Base-by-base conservation (phyloP, 2,797 vertebrate species). In the Siniperca undulata region DNA sequence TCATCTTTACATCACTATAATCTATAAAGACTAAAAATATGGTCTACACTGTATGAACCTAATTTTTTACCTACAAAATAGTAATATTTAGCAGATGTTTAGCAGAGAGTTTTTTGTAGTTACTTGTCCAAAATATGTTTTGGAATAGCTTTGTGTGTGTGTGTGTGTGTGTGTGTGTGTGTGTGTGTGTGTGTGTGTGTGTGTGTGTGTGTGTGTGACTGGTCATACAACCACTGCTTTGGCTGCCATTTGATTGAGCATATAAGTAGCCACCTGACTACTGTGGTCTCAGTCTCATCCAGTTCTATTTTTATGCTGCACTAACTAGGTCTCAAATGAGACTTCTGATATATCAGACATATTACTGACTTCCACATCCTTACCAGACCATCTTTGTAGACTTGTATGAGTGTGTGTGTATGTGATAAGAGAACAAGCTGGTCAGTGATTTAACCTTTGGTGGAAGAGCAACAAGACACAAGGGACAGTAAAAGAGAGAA, bases 321-420 rank as follows among this genome's bases (percentile, higher is more conserved):
- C 14, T 64, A 80, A 76, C 36, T 42, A 48, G 48, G 70, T 61
- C 58, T 72, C 7, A 64, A 88, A 86, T 78, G 48, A 84, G 58
- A 70, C 52, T 44, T 13, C 52, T 70, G 59, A 81, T 75, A 83
- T 67, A 70, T 60, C 74, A 59, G 65, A 58, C 56, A 72, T 61
- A 64, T 71, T 30, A 65, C 46, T 30, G 48, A 27, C 50, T 64
- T 82, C 9, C 42, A 66, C 17, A 55, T 74, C 42, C 24, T 55
- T 2, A 17, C 17, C 17, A 48, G 12, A 48, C 42, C 48, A 46
- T 69, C 66, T 52, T 24, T 65, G 38, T 7, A 38, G n/a, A 58
- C 22, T 24, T 34, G 20, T 40, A 38, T 42, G 34, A 22, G 71
- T 61, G 67, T 27, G 40, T n/a, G 34, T 24, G n/a, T 61, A 42